Percentiles rank a stretch among this genome's conserved stretches.
phyloP scores from a whole-genome alignment of 1,140 invertebrate genomes.

The Ceratina australensis region DNA sequence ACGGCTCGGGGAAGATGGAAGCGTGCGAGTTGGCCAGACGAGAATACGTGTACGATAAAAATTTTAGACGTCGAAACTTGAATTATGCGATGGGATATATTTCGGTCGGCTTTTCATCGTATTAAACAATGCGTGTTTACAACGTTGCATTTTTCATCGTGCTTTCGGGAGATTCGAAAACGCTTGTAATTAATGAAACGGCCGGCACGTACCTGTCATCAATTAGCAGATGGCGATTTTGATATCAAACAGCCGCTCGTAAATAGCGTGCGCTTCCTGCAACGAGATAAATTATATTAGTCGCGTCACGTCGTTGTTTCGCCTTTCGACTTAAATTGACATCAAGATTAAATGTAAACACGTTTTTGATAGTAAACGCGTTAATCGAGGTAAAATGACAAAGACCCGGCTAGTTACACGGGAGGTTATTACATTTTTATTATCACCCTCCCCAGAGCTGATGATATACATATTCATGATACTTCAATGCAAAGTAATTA shows the following conservation, averaged over 20 bases:
- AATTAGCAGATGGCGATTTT: conserved; percentile 8
- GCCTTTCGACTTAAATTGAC: no score
- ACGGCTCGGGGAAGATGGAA: background rate
- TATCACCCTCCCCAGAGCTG: no score
- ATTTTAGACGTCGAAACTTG: background rate
- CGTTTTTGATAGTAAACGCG: background rate
- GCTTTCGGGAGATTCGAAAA: background rate
- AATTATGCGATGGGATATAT: background rate
- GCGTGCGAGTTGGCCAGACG: background rate
- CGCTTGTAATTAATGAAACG: conserved; percentile 1
- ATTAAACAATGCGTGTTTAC: background rate
- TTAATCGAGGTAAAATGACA: background rate
- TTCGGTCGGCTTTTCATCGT: background rate
- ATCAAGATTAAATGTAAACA: background rate
- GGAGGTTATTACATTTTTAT: no score
- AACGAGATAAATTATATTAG: conserved; percentile 4
- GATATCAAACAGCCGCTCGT: background rate
- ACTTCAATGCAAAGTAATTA: no score
- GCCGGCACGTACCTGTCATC: background rate
- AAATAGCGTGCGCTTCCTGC: background rate
- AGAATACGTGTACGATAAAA: background rate
- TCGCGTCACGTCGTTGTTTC: background rate
- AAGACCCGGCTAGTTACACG: no score
- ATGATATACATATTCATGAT: no score
- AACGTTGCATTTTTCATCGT: background rate